Conservation (phyloP, 2,888 invertebrate genomes). For the Anaspis maculata region DNA sequence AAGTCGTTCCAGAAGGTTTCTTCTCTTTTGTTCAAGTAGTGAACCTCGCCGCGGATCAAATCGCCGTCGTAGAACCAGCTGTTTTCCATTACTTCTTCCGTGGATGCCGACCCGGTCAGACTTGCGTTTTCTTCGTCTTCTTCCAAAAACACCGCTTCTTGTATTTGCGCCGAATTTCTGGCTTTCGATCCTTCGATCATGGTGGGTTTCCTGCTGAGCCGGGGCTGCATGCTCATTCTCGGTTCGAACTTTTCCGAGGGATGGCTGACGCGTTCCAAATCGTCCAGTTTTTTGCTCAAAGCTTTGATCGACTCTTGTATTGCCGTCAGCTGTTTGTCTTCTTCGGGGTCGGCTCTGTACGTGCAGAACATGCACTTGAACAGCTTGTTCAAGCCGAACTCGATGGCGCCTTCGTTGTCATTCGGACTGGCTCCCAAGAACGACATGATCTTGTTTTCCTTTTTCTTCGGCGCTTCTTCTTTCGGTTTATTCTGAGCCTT, state of each 20-base stretch:
- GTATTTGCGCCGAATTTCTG: background rate
- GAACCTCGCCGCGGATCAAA: slow-evolving; percentile 56
- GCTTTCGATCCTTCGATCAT: slow-evolving; percentile 23
- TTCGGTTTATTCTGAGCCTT: too few species aligned
- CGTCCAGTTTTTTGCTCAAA: slow-evolving; percentile 40
- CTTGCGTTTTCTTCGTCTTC: too few species aligned
- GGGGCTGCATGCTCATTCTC: slow-evolving; percentile 1
- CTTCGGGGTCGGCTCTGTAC: slow-evolving; percentile 38
- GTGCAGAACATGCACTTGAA: slow-evolving; percentile 50
- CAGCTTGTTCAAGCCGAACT: slow-evolving; percentile 46
- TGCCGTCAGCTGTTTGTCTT: slow-evolving; percentile 39
- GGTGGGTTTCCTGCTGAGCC: slow-evolving; percentile 17
- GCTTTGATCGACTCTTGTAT: slow-evolving; percentile 36
- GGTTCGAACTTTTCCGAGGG: slow-evolving; percentile 7
- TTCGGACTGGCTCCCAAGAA: slow-evolving; percentile 27
- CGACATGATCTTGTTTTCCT: slow-evolving; percentile 35
- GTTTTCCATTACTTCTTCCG: slow-evolving; percentile 27
- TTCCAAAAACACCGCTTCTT: background rate
- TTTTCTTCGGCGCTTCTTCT: slow-evolving; percentile 60
- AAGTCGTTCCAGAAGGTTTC: slow-evolving; percentile 70
- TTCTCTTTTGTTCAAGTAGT: slow-evolving; percentile 58
- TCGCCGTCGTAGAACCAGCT: slow-evolving; percentile 63
- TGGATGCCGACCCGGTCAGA: slow-evolving; percentile 56
- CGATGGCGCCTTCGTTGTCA: slow-evolving; percentile 44
- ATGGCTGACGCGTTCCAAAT: slow-evolving; percentile 35